Evolutionary conservation across 2,888 invertebrate species (phyloP).

Genomic region (Lucinisca nassula): DNA sequence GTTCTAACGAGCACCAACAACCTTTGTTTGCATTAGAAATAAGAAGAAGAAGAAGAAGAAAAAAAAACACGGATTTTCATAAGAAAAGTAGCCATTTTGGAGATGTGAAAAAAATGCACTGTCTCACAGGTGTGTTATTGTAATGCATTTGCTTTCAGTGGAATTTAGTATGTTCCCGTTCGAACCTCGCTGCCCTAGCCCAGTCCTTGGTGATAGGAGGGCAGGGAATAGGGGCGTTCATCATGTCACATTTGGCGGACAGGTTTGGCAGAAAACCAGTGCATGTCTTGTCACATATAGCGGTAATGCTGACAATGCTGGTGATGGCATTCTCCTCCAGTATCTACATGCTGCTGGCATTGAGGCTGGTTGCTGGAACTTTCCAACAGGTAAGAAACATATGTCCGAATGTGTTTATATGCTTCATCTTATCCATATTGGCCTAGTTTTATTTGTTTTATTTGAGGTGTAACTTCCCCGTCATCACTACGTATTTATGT

Average conservation of each 20-base stretch:
- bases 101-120: no score
- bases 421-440: no score
- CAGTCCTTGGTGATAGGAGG: conserved; percentile 81
- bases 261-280: conserved; percentile 69
- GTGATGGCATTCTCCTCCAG: conserved; percentile 63
- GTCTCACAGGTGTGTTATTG: no score
- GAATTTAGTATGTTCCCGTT: conserved; percentile 80
- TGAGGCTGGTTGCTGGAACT: conserved; percentile 73
- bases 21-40: no score
- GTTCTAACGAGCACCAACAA: no score
- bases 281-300: conserved; percentile 61
- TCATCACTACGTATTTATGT: no score
- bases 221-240: conserved; percentile 80
- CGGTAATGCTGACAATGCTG: conserved; percentile 48
- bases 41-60: no score
- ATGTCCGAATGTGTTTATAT: no score
- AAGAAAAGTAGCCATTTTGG: no score
- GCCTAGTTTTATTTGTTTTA: no score
- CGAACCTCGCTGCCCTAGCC: conserved; percentile 78
- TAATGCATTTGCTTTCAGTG: conserved; percentile 63
- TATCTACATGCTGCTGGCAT: conserved; percentile 69
- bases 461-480: no score
- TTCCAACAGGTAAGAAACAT: conserved; percentile 72
- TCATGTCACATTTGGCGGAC: conserved; percentile 80
- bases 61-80: no score